Conservation (phyloP, 2,888 invertebrate species). For the Hypomecis atomaria region DNA sequence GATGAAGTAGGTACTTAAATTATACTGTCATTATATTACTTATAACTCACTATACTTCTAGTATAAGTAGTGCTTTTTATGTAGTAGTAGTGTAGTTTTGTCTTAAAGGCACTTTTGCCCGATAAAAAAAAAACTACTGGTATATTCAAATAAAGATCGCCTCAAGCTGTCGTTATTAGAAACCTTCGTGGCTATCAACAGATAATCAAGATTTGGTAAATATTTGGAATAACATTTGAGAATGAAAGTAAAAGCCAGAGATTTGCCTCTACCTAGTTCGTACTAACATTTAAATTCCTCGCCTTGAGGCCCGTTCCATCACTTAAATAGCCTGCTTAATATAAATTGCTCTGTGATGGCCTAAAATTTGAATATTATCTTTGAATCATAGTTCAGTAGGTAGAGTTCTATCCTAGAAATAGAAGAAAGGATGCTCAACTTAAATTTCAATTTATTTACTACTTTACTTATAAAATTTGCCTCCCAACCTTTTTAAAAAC, state of each 20-base stretch:
- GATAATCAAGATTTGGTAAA: slow-evolving; percentile 23
- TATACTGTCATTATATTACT: too few species aligned
- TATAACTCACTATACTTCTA: too few species aligned
- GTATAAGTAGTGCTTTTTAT: too few species aligned
- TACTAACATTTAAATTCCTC: neutral
- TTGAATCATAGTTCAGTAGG: neutral
- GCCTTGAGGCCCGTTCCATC: neutral
- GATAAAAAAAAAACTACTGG: neutral
- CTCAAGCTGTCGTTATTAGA: slow-evolving; percentile 11
- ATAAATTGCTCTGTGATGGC: neutral
- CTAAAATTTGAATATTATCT: neutral
- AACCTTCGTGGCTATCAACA: slow-evolving; percentile 21
- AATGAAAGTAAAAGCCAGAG: slow-evolving; percentile 26
- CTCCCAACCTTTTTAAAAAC: too few species aligned
- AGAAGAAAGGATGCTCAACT: neutral
- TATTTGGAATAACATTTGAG: slow-evolving; percentile 27
- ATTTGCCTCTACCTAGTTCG: neutral
- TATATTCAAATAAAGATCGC: slow-evolving; percentile 1
- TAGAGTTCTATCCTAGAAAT: neutral
- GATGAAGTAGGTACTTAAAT: neutral
- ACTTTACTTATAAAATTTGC: too few species aligned
- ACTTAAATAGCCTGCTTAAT: slow-evolving; percentile 3
- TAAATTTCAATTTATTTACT: too few species aligned
- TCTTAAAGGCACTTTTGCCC: neutral
- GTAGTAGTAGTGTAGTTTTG: too few species aligned